Evolutionary conservation across 1,140 invertebrate genomes (phyloP).

Genomic region (Drosophila kikkawai): DNA sequence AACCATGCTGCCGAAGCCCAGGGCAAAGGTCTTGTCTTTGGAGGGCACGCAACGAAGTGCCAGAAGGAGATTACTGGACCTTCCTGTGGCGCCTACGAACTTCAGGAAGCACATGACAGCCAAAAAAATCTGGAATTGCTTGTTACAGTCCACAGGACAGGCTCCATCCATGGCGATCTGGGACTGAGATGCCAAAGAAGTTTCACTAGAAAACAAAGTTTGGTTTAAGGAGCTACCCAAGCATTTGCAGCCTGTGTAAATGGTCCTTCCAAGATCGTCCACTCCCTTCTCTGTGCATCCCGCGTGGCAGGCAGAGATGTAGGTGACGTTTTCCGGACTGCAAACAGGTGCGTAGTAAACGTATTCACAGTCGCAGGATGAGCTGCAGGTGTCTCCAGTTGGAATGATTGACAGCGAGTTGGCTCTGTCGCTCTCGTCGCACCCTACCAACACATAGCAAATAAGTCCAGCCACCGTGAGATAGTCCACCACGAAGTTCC

Average conservation of each 20-base stretch:
- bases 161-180: conserved; percentile 85
- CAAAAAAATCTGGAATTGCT: conserved; percentile 88
- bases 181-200: background rate
- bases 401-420: conserved; percentile 42
- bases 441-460: conserved; percentile 89
- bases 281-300: conserved; percentile 86
- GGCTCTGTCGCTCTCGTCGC: conserved; percentile 85
- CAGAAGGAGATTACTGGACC: conserved; percentile 89
- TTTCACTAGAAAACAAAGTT: background rate
- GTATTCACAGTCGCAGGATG: conserved; percentile 88
- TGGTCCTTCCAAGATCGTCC: conserved; percentile 68
- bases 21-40: conserved; percentile 89
- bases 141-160: conserved; percentile 88
- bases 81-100: conserved; percentile 88
- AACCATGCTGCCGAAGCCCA: conserved; percentile 88
- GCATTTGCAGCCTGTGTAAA: conserved; percentile 63
- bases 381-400: conserved; percentile 86
- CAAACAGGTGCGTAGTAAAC: conserved; percentile 90
- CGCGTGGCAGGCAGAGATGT: conserved; percentile 90
- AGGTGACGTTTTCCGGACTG: conserved; percentile 87
- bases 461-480: conserved; percentile 88
- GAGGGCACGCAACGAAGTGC: conserved; percentile 89
- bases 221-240: conserved; percentile 8
- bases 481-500: conserved; percentile 90
- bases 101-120: conserved; percentile 88